Base-by-base conservation (phyloP, 1,140 invertebrate species). In the Amyelois transitella region DNA sequence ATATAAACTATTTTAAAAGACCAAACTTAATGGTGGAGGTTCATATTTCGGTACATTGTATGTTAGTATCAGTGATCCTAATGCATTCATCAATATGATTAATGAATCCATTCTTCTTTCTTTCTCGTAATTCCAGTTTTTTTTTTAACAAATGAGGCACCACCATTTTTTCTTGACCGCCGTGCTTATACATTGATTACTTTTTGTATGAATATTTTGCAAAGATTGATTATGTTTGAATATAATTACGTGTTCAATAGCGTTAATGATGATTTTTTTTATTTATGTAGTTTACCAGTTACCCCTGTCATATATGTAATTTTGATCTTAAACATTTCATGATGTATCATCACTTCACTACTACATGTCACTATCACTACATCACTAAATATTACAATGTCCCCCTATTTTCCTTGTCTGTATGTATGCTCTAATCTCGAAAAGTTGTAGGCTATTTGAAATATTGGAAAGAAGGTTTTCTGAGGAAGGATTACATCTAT, bases 21-120 rank as follows among this genome's bases (percentile, higher is more conserved):
- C 32, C 32, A 38, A 38, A 38, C 12, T 14, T 43, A 43, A 47
- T 47, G 28, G 45, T 49, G 45, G 32, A 38, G 32, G n/a, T n/a
- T n/a, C n/a, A n/a, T 2, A 32, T 38, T 14, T 14, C n/a, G 12
- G 32, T 8, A 38, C 32, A 38, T 38, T 38, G 32, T 28, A 51
- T 54, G 51, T 61, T 57, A 62, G 64, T 71, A 63, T 65, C 58
- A 53, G 54, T 62, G 57, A 62, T 62, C 56, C 57, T 65, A 61
- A 62, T 69, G 64, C 66, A 72, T 75, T 75, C 69, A 75, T 72
- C 72, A 75, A 68, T 69, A 75, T 75, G 72, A 75, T 75, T 75
- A 72, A 75, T 75, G 69, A 51, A 65, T n/a, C 38, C 54, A 53
- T 60, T 64, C 64, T 66, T 53, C 24, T 60, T 69, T 64, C 48